Evolutionary conservation across 2,888 invertebrate species (phyloP), one percentile per base, ranked within the genome.

Genomic region (Stramonita haemastoma): DNA sequence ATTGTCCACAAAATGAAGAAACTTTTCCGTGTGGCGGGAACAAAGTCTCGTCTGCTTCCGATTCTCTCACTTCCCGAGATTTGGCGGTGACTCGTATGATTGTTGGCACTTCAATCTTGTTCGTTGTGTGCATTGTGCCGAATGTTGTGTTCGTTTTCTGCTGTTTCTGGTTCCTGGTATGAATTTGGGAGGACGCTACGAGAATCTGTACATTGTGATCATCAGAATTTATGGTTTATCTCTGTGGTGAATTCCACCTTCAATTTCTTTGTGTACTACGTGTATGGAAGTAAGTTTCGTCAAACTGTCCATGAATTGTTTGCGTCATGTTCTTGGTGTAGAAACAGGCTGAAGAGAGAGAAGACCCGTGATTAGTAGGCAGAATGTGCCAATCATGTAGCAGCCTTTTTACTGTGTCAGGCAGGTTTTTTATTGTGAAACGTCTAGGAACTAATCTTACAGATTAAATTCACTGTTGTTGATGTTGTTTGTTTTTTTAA

Each of bases 241-340:
- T 73, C 73, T 2, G 73, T n/a, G 11, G 73, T 73, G 22, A 73
- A 73, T 11, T n/a, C 22, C n/a, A 73, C 73, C 11, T 73, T 73
- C n/a, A 73, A 73, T n/a, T 73, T 73, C 73, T 73, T 73, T n/a
- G 29, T 73, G 22, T 73, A 73, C n/a, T 73, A 73, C n/a, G n/a
- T n/a, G 1, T 73, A 73, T n/a, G 73, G 73, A 26, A 73, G 73
- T 73, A 73, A 73, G n/a, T 73, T 73, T 73, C 22, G n/a, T 8
- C 26, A 73, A 73, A 73, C 73, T 22, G n/a, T n/a, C 2, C n/a
- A n/a, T 73, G 26, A n/a, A 13, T 73, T 73, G n/a, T 73, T 73
- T 73, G 11, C n/a, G 26, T 73, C 11, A 22, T 73, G 73, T 73
- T 17, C 66, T 22, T 66, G 22, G 66, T 4, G 22, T 5, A 66